Evolutionary conservation across 2,888 invertebrate species (phyloP), one percentile per base, ranked within the genome.

Genomic region (Elmis aenea): DNA sequence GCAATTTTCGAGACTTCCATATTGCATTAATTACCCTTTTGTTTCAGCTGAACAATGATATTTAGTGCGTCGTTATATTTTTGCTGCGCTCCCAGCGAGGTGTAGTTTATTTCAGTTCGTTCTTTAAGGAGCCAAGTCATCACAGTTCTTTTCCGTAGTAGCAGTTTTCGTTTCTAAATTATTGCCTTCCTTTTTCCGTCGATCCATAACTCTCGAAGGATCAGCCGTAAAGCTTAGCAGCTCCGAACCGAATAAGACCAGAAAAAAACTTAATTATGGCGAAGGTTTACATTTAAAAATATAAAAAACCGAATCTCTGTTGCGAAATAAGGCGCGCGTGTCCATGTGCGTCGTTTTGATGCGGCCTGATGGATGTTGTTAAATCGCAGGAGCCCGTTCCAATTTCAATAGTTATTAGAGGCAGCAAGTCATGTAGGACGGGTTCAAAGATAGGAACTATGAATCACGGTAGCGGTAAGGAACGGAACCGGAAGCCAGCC

Each of bases 401-500:
- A n/a, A n/a, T n/a, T n/a, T 28, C 35, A 33, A 36, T 35, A 36
- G 41, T 36, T 41, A 36, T 26, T 41, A 26, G 23, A 42, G 32
- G 28, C 28, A 37, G 28, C 28, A 41, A 42, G 42, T 37, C 42
- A 42, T 42, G 36, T 41, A 38, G 27, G n/a, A n/a, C 26, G 38
- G 16, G 33, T 33, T 23, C 34, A 39, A 33, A 42, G 38, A 42
- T 38, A 38, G 38, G 29, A 24, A 37, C 39, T 35, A 44, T 44
- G 44, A 44, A 44, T 44, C 44, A 44, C 44, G 39, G 43, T 31
- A 42, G 38, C 39, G 51, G 57, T 55, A 63, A 62, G 62, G 59
- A 64, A 57, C 64, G 62, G 64, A 64, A 60, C 58, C 61, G 66
- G 64, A 66, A 66, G 60, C 51, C 55, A 55, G 60, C 58, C 62